A percentile compares a stretch with the other conserved stretches of the same genome.
These are phyloP conservation scores for Zaprionus obscuricornis DNA, from an alignment of 2,888 invertebrate species.

Conservation along the genomic window DNA sequence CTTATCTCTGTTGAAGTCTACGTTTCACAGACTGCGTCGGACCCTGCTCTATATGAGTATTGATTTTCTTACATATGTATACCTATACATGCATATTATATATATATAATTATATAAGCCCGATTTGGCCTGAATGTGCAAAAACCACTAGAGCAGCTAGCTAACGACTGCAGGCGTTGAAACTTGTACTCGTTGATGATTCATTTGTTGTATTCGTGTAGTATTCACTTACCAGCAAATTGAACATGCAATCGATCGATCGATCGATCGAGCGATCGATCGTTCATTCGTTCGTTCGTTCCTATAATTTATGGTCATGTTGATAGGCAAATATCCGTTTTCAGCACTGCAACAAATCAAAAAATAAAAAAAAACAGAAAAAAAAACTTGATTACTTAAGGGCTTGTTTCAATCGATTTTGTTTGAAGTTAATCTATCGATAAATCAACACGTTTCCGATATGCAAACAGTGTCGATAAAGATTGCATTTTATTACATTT, in stretches of 20 bases:
- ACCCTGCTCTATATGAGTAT: conserved; percentile 21
- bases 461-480: too few relatives aligned
- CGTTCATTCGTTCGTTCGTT: conserved; percentile 8
- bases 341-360: conserved; percentile 39
- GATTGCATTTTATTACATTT: too few relatives aligned
- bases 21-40: not conserved
- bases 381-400: conserved; percentile 20
- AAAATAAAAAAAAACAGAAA: too few relatives aligned
- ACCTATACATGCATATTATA: conserved; percentile 29
- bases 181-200: conserved; percentile 44
- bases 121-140: conserved; percentile 59
- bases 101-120: conserved; percentile 69
- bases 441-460: conserved; percentile 35
- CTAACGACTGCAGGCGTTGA: conserved; percentile 58
- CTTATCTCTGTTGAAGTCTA: conserved; percentile 46
- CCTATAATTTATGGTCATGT: conserved; percentile 63
- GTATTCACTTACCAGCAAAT: conserved; percentile 14
- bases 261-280: conserved; percentile 32
- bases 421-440: conserved; percentile 29
- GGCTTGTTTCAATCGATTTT: conserved; percentile 7
- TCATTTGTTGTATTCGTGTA: conserved; percentile 40
- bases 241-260: conserved; percentile 16
- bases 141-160: conserved; percentile 47
- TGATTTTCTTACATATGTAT: conserved; percentile 34
- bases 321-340: conserved; percentile 71